These are phyloP conservation scores for Lordiphosa collinella DNA, from an alignment of 1,140 invertebrate genomes.

Conservation along the genomic window DNA sequence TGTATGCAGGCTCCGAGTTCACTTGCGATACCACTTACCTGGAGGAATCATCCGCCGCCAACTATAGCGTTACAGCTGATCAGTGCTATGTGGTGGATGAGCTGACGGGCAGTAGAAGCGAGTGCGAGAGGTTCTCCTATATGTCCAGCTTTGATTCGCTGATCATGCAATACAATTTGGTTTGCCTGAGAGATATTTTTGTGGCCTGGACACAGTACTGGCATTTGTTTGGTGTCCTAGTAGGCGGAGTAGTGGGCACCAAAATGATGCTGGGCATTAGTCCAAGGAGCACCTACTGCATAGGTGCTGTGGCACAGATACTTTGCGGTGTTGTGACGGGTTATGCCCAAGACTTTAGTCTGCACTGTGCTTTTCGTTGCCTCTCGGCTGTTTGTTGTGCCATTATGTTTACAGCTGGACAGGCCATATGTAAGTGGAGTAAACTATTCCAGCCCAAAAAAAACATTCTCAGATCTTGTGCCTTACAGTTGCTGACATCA, in stretches of 20 bases:
- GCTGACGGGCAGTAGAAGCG: constrained; percentile 17
- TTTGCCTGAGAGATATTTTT: constrained; percentile 79
- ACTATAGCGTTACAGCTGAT: constrained; percentile 35
- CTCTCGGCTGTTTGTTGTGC: constrained; percentile 78
- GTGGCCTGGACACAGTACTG: constrained; percentile 80
- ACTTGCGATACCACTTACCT: constrained; percentile 51
- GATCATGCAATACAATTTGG: constrained; percentile 79
- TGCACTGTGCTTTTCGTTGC: constrained; percentile 78
- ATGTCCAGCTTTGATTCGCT: constrained; percentile 66
- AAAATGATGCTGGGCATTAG: constrained; percentile 77
- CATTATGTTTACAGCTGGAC: constrained; percentile 75
- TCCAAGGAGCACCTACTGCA: constrained; percentile 75
- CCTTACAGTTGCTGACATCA: constrained; percentile 73
- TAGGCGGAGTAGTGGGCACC: constrained; percentile 77
- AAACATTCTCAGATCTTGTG: not conserved
- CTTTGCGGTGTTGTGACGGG: constrained; percentile 75
- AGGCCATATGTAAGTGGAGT: constrained; percentile 72
- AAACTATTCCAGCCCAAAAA: not conserved
- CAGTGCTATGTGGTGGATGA: constrained; percentile 63
- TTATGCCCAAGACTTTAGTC: constrained; percentile 67
- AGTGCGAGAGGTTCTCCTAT: constrained; percentile 63
- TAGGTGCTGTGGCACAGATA: constrained; percentile 75
- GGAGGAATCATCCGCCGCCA: constrained; percentile 11
- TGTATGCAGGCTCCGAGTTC: constrained; percentile 62
- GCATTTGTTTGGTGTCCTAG: constrained; percentile 79